Evolutionary conservation across 2,888 invertebrate species (phyloP).

Genomic region (Drosophila dives): DNA sequence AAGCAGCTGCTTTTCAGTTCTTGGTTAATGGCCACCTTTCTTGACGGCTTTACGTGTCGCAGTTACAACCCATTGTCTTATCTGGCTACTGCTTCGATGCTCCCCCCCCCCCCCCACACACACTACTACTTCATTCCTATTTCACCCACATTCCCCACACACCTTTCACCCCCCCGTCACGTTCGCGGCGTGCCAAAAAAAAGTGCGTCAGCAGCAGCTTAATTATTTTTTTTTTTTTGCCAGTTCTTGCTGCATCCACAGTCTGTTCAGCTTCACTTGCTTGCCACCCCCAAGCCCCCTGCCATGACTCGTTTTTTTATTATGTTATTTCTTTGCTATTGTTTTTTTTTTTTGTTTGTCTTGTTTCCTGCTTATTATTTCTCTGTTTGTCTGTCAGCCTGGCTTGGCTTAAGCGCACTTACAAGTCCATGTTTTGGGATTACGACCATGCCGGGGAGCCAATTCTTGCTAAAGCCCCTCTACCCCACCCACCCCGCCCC

Average conservation of each 20-base stretch:
- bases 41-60: constrained; percentile 62
- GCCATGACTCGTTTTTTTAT: constrained; percentile 13
- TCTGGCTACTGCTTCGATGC: constrained; percentile 11
- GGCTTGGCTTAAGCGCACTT: constrained; percentile 63
- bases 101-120: neutral
- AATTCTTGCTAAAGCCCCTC: neutral
- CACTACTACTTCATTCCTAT: neutral
- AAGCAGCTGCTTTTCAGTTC: constrained; percentile 41
- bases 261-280: constrained; percentile 7
- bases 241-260: constrained; percentile 50
- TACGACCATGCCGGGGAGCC: constrained; percentile 48
- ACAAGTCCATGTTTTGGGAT: constrained; percentile 77
- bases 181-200: constrained; percentile 75
- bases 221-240: constrained; percentile 78
- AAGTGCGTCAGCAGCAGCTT: constrained; percentile 78
- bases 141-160: neutral
- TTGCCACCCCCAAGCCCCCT: neutral
- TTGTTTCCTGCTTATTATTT: constrained; percentile 70
- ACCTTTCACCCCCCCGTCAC: constrained; percentile 46
- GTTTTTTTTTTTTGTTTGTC: constrained; percentile 12
- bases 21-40: constrained; percentile 55
- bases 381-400: constrained; percentile 42
- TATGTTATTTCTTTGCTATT: constrained; percentile 49
- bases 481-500: neutral
- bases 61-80: constrained; percentile 58